Base-by-base conservation (phyloP, 2,888 invertebrate species). In the Torymus tubicola region DNA sequence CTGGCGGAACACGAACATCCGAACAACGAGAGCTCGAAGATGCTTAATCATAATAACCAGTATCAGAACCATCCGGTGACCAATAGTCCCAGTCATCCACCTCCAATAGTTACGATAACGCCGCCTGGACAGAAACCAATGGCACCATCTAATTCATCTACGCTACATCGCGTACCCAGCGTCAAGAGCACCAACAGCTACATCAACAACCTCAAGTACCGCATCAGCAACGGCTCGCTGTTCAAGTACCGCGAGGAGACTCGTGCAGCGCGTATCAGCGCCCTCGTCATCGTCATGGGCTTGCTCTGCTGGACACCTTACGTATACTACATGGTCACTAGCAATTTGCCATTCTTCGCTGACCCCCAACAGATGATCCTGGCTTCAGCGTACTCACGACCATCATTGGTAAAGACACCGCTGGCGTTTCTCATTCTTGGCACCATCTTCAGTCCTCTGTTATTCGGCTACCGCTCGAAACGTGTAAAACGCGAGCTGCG, bases 171-270 rank as follows among this genome's bases (percentile, higher is more conserved):
- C 0, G 88, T 88, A 10, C 86, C 91, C 5, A 91, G 91, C 81
- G 85, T 89, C 3, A 92, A 93, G 81, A 92, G 93, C 73, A 90
- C 91, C 2, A 92, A 93, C 78, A 94, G 94, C 82, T 93, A 94
- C 88, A 95, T 96, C 87, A 95, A 94, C 81, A 95, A 95, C 73
- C 91, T 96, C 84, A 93, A 95, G 78, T 95, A 96, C 89, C 93
- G 96, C 73, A 95, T 97, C 83, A 96, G 96, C 82, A 96, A 96
- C 88, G 96, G 96, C 52, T 96, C 96, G 65, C 92, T 96, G 82
- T 96, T 96, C 91, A 93, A 95, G 87, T 96, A 97, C 89, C 93
- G 96, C 74, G 97, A 97, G 89, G 97, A 97, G 91, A 96, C 96
- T 84, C 93, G 97, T 84, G 96, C 97, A 1, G 97, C 97, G 11